phyloP scores from a whole-genome alignment of 2,888 invertebrate genomes.

The Omphaloscelis lunosa region DNA sequence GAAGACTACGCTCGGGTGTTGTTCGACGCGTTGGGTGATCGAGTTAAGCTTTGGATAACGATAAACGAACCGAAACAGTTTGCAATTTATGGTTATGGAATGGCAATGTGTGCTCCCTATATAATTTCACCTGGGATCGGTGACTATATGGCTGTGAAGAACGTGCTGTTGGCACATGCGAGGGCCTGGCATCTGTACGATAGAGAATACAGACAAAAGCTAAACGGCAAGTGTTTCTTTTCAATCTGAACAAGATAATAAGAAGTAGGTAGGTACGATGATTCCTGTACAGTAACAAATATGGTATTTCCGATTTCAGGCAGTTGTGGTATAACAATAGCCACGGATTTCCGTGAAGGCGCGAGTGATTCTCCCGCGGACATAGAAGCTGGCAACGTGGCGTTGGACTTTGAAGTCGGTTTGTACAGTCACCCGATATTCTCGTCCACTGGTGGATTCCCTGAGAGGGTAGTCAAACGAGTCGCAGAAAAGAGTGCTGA shows the following conservation, averaged over 20 bases:
- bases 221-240: conserved; percentile 72
- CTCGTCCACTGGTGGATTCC: conserved; percentile 86
- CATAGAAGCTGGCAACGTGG: conserved; percentile 75
- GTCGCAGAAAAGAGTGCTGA: conserved; percentile 84
- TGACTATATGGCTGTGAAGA: conserved; percentile 88
- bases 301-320: conserved; percentile 66
- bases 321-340: conserved; percentile 80
- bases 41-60: conserved; percentile 91
- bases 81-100: conserved; percentile 86
- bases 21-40: conserved; percentile 86
- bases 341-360: conserved; percentile 79
- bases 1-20: conserved; percentile 87
- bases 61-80: conserved; percentile 90
- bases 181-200: conserved; percentile 86
- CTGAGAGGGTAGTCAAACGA: conserved; percentile 81
- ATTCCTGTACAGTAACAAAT: neutral
- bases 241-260: neutral
- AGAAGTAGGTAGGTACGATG: neutral
- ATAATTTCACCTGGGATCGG: conserved; percentile 84
- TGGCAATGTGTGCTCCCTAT: conserved; percentile 78
- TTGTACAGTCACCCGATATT: conserved; percentile 88
- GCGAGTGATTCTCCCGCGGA: conserved; percentile 75
- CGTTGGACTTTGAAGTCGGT: conserved; percentile 80
- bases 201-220: conserved; percentile 77
- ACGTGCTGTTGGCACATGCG: conserved; percentile 91